A percentile compares a stretch with the other conserved stretches of the same genome.
These are phyloP conservation scores for Athene noctua DNA, from an alignment of 2,113 vertebrate genomes.

Conservation along the genomic window DNA sequence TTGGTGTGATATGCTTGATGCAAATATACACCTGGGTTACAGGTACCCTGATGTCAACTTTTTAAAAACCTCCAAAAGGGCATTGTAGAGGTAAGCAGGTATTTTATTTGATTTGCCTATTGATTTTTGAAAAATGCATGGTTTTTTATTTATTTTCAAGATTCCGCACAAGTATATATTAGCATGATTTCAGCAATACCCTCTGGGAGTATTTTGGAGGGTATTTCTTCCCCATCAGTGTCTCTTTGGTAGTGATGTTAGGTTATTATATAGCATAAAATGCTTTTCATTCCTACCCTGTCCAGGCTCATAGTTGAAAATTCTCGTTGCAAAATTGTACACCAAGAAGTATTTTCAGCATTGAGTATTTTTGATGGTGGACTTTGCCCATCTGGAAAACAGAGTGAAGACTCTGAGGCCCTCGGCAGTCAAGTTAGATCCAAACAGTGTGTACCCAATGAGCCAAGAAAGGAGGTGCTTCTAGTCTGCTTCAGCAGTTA, in stretches of 20 bases:
- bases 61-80: not conserved
- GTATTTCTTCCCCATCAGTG: not conserved
- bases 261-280: not conserved
- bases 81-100: not conserved
- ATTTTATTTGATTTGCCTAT: not conserved
- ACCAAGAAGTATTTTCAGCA: slow-evolving; percentile 14
- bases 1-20: not conserved
- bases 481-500: slow-evolving; percentile 2
- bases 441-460: not conserved
- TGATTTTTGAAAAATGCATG: not conserved
- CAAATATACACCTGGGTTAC: not conserved
- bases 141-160: not conserved
- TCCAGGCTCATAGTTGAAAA: not conserved
- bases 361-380: not conserved
- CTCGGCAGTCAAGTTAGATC: slow-evolving; percentile 16
- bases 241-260: not conserved
- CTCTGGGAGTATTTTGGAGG: not conserved
- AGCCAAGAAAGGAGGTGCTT: slow-evolving; percentile 52
- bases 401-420: not conserved
- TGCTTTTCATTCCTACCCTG: not conserved
- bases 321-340: not conserved
- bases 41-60: not conserved
- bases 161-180: not conserved
- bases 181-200: not conserved
- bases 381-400: slow-evolving; percentile 53